A percentile compares a stretch with the other conserved stretches of the same genome.
Conservation (phyloP, 2,888 invertebrate species). For the Lepidocyrtoides sp. region DNA sequence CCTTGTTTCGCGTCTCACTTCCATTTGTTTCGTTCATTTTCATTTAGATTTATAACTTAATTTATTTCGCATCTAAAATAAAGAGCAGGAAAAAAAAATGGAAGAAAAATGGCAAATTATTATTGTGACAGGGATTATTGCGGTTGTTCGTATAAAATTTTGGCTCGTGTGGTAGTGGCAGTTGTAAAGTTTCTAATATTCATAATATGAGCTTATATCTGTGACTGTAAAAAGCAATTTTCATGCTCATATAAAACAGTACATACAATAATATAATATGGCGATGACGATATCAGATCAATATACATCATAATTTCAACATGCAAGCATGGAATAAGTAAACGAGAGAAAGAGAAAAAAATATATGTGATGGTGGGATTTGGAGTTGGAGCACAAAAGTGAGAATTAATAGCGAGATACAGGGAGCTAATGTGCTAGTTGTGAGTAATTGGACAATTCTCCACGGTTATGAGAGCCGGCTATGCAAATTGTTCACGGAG, state of each 20-base stretch:
- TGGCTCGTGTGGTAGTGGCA: not conserved
- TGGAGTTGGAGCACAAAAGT: constrained; percentile 39
- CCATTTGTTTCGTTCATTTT: constrained; percentile 42
- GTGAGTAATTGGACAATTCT: constrained; percentile 83
- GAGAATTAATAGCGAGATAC: constrained; percentile 62
- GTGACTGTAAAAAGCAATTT: constrained; percentile 38
- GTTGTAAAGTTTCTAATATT: no score
- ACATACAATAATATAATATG: not conserved
- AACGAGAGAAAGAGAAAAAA: not conserved
- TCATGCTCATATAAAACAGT: not conserved
- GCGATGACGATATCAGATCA: constrained; percentile 46
- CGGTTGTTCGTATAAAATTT: not conserved
- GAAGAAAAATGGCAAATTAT: constrained; percentile 53
- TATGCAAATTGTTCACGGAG: constrained; percentile 79
- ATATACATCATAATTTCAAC: constrained; percentile 72
- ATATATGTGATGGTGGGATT: not conserved
- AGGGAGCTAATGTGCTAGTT: constrained; percentile 68
- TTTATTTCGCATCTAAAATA: constrained; percentile 16
- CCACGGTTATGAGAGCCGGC: constrained; percentile 82
- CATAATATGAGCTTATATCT: no score
- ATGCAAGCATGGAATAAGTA: not conserved
- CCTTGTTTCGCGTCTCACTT: not conserved
- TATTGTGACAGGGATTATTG: constrained; percentile 6
- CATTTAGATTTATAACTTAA: constrained; percentile 49
- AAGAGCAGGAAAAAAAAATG: not conserved